phyloP scores from a whole-genome alignment of 64 coral and sea anemone species.

The Exaiptasia diaphana region DNA sequence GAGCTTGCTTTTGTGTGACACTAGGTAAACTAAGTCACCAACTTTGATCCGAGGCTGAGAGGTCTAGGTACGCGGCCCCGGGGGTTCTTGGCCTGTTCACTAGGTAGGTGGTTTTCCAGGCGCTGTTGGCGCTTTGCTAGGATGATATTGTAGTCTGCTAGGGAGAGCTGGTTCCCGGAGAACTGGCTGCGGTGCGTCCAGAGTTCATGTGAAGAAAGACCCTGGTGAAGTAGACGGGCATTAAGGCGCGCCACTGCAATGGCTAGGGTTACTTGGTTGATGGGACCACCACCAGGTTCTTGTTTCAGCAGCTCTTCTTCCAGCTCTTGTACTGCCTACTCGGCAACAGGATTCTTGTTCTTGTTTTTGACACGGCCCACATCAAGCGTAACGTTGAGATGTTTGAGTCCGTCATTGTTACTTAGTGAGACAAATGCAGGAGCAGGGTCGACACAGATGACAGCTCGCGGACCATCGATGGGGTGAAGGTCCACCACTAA shows the following conservation, averaged over 20 bases:
- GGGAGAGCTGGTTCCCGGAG: constrained; percentile 26
- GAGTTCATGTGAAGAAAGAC: constrained; percentile 32
- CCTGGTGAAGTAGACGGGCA: background rate
- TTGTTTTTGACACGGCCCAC: background rate
- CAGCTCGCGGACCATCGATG: constrained; percentile 21
- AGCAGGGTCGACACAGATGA: constrained; percentile 45
- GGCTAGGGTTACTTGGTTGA: background rate
- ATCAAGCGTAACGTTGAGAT: background rate
- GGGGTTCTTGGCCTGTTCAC: constrained; percentile 31
- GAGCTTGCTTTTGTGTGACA: constrained; percentile 6
- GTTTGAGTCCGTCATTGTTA: background rate
- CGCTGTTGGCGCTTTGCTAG: constrained; percentile 19
- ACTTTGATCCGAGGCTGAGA: background rate
- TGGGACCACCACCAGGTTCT: background rate
- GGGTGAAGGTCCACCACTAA: constrained; percentile 40
- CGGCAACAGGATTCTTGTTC: constrained; percentile 11
- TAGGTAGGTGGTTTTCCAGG: constrained; percentile 6
- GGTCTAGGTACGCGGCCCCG: background rate
- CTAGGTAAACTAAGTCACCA: constrained; percentile 37
- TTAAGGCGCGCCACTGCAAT: constrained; percentile 35
- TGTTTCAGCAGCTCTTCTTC: constrained; percentile 12
- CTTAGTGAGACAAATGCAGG: constrained; percentile 29
- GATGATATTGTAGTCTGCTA: constrained; percentile 38
- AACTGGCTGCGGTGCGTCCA: constrained; percentile 61
- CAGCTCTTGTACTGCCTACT: constrained; percentile 1